Evolutionary conservation across 2,113 vertebrate genomes (phyloP).

Genomic region (Illadopsis cleaveri): DNA sequence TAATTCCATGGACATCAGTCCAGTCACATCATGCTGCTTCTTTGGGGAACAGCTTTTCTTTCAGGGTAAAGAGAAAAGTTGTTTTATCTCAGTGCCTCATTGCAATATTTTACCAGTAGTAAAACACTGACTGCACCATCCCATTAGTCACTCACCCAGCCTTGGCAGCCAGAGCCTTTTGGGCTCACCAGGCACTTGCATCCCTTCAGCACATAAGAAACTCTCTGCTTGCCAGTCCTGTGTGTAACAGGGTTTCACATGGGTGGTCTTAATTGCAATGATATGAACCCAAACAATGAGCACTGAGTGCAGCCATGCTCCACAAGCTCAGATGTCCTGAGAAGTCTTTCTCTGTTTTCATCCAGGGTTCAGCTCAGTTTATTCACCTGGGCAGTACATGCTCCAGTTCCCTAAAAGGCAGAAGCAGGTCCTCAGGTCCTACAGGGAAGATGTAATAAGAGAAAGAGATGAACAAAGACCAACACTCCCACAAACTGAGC

Average conservation of each 20-base stretch:
- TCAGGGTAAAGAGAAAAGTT: not conserved
- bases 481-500: not conserved
- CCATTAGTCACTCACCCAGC: not conserved
- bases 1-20: not conserved
- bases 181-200: not conserved
- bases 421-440: not conserved
- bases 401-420: not conserved
- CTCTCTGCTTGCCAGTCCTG: not conserved
- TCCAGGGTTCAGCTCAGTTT: not conserved
- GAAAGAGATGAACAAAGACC: not conserved
- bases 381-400: not conserved
- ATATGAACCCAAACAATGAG: not conserved
- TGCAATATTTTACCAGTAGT: not conserved
- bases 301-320: fast-evolving
- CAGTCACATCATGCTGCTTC: not conserved
- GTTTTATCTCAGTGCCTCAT: not conserved
- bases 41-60: not conserved
- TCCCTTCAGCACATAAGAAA: not conserved
- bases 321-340: not conserved
- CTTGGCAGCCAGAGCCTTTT: not conserved
- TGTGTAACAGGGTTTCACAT: not conserved
- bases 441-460: not conserved
- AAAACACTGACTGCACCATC: not conserved
- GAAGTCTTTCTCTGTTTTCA: not conserved
- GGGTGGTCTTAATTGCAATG: not conserved